Conservation (phyloP, 2,113 vertebrate species). For the Austrofundulus limnaeus region DNA sequence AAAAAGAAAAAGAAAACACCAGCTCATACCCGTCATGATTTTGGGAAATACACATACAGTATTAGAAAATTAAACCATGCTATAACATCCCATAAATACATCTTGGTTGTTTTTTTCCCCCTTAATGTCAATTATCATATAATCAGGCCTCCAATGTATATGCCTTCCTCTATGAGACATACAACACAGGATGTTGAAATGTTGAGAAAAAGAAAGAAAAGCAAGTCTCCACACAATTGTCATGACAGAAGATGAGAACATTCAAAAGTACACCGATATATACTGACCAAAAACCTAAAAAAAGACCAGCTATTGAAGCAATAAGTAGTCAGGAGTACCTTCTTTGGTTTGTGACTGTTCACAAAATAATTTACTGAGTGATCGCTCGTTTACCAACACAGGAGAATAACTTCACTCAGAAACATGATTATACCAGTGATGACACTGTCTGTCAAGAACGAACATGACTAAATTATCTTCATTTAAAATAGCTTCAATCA, state of each 20-base stretch:
- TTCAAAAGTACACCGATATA: constrained; percentile 51
- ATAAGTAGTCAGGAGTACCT: constrained; percentile 51
- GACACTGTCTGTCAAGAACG: too few relatives aligned
- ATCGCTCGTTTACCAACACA: constrained; percentile 30
- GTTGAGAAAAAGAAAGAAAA: constrained; percentile 39
- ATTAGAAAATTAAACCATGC: constrained; percentile 72
- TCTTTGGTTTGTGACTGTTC: constrained; percentile 72
- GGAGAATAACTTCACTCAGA: constrained; percentile 28
- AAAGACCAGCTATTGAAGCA: constrained; percentile 34
- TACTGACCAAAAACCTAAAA: constrained; percentile 41
- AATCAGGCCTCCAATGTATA: constrained; percentile 26
- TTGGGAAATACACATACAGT: constrained; percentile 59
- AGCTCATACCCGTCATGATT: constrained; percentile 46
- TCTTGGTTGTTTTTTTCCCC: constrained; percentile 43
- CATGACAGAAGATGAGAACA: constrained; percentile 32
- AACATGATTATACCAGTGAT: constrained; percentile 38
- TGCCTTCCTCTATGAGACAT: constrained; percentile 13
- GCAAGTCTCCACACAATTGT: constrained; percentile 33
- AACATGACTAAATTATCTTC: constrained; percentile 4
- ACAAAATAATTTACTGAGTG: constrained; percentile 35
- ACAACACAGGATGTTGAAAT: constrained; percentile 33
- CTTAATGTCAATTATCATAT: constrained; percentile 32
- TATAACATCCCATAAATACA: constrained; percentile 56
- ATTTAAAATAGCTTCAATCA: constrained; percentile 28
- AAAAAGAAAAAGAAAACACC: constrained; percentile 37